Evolutionary conservation across 1,140 invertebrate species (phyloP).

Genomic region (Globodera rostochiensis): DNA sequence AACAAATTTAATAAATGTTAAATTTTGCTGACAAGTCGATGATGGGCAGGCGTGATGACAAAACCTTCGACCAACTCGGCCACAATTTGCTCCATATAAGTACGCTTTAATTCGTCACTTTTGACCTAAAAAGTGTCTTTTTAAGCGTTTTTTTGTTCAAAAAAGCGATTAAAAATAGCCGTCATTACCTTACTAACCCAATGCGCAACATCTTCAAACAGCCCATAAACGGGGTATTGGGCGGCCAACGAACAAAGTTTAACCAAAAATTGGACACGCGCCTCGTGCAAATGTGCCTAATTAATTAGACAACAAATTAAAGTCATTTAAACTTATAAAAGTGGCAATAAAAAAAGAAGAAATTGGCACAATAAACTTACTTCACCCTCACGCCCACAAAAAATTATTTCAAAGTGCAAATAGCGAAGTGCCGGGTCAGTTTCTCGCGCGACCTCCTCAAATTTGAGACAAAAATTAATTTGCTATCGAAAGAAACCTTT

Average conservation of each 20-base stretch:
- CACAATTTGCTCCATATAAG: slow-evolving; percentile 22
- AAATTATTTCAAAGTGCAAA: slow-evolving; percentile 31
- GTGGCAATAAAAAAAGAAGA: neutral
- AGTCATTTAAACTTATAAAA: no score
- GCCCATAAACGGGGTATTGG: slow-evolving; percentile 19
- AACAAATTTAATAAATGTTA: slow-evolving; percentile 4
- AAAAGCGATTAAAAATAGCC: neutral
- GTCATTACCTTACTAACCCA: slow-evolving; percentile 15
- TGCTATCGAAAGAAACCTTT: slow-evolving; percentile 9
- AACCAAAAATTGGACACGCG: slow-evolving; percentile 25
- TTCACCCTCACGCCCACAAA: slow-evolving; percentile 24
- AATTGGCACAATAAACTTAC: slow-evolving; percentile 4
- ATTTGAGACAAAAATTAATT: neutral
- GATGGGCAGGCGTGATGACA: neutral
- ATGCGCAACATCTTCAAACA: slow-evolving; percentile 23
- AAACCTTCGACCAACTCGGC: slow-evolving; percentile 29
- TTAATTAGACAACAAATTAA: neutral
- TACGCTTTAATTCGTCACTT: slow-evolving; percentile 22
- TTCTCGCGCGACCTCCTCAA: slow-evolving; percentile 20
- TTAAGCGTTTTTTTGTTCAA: neutral
- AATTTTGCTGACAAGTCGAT: neutral
- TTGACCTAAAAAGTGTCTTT: slow-evolving; percentile 9
- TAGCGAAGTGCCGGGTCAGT: slow-evolving; percentile 24
- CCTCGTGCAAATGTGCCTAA: slow-evolving; percentile 24
- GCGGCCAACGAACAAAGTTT: slow-evolving; percentile 22